A percentile compares a stretch with the other conserved stretches of the same genome.
These are phyloP conservation scores for Gymnoscelis rufifasciata DNA, from an alignment of 2,888 invertebrate species.

Conservation along the genomic window DNA sequence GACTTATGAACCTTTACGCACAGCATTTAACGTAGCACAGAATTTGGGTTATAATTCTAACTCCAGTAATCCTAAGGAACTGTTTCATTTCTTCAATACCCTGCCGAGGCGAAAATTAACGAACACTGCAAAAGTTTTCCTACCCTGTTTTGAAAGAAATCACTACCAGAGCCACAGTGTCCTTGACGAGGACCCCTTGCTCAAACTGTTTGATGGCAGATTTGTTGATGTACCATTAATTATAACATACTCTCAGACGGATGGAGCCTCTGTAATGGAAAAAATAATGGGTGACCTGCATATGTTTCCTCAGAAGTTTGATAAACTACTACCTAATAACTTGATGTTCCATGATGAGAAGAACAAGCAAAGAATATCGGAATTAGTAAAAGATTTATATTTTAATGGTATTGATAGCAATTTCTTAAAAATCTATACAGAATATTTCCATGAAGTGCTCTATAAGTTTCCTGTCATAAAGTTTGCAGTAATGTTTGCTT, in stretches of 20 bases:
- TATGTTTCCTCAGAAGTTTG: constrained; percentile 42
- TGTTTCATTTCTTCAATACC: constrained; percentile 45
- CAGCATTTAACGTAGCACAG: constrained; percentile 54
- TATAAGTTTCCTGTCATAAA: constrained; percentile 56
- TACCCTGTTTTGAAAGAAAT: constrained; percentile 55
- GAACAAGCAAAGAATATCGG: constrained; percentile 41
- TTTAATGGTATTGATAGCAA: constrained; percentile 38
- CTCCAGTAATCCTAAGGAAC: constrained; percentile 29
- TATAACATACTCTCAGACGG: constrained; percentile 44
- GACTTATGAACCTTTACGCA: constrained; percentile 42
- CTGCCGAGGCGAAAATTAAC: constrained; percentile 33
- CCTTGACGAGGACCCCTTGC: constrained; percentile 49
- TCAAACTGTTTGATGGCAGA: constrained; percentile 39
- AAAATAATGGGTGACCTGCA: constrained; percentile 36
- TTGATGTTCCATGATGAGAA: constrained; percentile 43
- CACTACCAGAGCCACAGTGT: constrained; percentile 35
- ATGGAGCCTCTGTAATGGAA: constrained; percentile 35
- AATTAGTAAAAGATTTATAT: constrained; percentile 57
- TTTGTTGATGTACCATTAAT: constrained; percentile 53
- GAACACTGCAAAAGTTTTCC: constrained; percentile 39
- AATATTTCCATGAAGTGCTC: constrained; percentile 56
- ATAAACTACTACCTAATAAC: constrained; percentile 55
- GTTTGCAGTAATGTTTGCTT: constrained; percentile 47
- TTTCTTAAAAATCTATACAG: constrained; percentile 39
- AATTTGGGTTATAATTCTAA: constrained; percentile 63